Base-by-base conservation (phyloP, 2,113 vertebrate species). In the Hyperoodon ampullatus region DNA sequence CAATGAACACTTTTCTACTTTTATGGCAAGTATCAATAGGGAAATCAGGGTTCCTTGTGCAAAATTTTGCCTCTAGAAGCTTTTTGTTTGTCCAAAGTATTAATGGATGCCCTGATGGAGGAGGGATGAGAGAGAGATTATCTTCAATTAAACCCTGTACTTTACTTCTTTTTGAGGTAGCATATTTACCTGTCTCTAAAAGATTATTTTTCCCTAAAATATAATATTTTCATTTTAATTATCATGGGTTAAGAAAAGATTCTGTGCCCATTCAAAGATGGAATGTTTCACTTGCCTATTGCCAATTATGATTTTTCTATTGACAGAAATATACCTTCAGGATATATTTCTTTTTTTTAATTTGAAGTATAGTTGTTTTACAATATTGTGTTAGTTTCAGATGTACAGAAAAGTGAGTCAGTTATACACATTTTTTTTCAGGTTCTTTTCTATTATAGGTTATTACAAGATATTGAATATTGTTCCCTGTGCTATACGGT, bases 191-290 rank as follows among this genome's bases (percentile, higher is more conserved):
- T 83, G 11, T 71, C 53, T 90, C 68, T 39, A 83, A 87, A 86
- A 61, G 50, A 75, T 13, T 50, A 47, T 81, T 61, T 93, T 75
- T 55, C 21, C 72, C 87, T 81, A 90, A 93, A 96, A 83, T 12
- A 77, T 35, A 68, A 6, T 66, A 80, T 68, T 55, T 88, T 88
- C 42, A 71, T 90, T 83, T 74, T 81, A 58, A 86, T 91, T 94
- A 85, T 3, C 71, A 16, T 44, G 39, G 35, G 30, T 53, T 80
- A 94, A 21, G 44, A 95, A 95, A 85, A 28, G 60, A 94, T 71
- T 82, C 28, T 42, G 14, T 44, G 68, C n/a, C 28, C 60, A 78
- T 74, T 93, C 30, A 66, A 28, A 61, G 63, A 82, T 35, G 15
- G n/a, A 82, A 63, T 15, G 44, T 44, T 39, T 84, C 47, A 81